Evolutionary conservation across 2,113 vertebrate genomes (phyloP).

Genomic region (Jaculus jaculus): DNA sequence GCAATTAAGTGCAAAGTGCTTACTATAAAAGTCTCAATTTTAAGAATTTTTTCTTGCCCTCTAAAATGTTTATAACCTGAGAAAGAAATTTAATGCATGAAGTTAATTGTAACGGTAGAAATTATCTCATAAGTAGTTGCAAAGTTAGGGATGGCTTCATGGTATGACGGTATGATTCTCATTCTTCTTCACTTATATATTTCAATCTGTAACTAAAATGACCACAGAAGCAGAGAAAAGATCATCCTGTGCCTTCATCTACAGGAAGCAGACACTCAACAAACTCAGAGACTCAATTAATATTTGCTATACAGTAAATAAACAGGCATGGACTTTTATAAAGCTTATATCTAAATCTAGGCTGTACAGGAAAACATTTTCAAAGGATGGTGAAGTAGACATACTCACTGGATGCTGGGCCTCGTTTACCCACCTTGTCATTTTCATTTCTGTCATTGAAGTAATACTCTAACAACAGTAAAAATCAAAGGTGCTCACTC

Average conservation of each 20-base stretch:
- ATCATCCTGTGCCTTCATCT: background rate
- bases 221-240: conserved; percentile 15
- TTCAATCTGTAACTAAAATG: conserved; percentile 37
- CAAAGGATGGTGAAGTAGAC: background rate
- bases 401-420: background rate
- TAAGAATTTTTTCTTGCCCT: conserved; percentile 14
- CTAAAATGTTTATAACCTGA: conserved; percentile 53
- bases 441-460: conserved; percentile 2
- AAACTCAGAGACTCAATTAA: conserved; percentile 3
- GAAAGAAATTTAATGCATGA: conserved; percentile 56
- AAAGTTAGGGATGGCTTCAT: background rate
- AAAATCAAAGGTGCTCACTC: conserved; percentile 18
- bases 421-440: conserved; percentile 31
- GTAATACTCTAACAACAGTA: background rate
- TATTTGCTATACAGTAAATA: conserved; percentile 12
- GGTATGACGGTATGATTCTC: background rate
- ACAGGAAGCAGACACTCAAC: background rate
- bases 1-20: conserved; percentile 45
- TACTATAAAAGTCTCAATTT: conserved; percentile 55
- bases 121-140: conserved; percentile 55
- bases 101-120: conserved; percentile 52
- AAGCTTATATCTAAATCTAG: conserved; percentile 47
- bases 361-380: background rate
- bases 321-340: conserved; percentile 13
- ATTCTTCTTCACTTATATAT: conserved; percentile 11